Conservation (phyloP, 2,888 invertebrate species). For the Drosophila paracracens region DNA sequence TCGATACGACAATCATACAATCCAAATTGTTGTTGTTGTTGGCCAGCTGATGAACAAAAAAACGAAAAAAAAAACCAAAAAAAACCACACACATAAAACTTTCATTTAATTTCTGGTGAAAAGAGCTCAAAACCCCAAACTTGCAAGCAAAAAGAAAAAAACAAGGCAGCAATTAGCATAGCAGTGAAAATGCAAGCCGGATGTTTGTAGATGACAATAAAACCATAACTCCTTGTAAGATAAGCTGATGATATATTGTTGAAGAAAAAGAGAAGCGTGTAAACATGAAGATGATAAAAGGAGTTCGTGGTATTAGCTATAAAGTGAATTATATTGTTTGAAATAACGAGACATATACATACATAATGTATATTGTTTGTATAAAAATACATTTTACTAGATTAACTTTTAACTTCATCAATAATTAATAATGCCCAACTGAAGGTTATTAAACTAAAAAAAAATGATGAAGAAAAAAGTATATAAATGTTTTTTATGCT, state of each 20-base stretch:
- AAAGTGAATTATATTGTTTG: too few relatives aligned
- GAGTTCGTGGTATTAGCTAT: background rate
- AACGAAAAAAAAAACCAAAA: constrained; percentile 3
- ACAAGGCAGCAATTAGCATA: constrained; percentile 35
- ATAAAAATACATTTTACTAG: background rate
- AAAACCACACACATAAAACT: constrained; percentile 43
- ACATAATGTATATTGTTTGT: background rate
- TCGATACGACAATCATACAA: constrained; percentile 37
- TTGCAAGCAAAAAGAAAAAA: constrained; percentile 29
- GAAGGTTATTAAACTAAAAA: background rate
- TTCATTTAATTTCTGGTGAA: constrained; percentile 69
- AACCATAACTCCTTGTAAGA: constrained; percentile 13
- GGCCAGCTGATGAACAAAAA: constrained; percentile 24
- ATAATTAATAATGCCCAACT: background rate
- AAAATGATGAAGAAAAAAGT: too few relatives aligned
- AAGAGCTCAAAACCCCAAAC: constrained; percentile 43
- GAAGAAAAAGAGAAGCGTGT: background rate
- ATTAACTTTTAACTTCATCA: background rate
- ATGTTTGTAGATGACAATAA: constrained; percentile 38
- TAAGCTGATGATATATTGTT: constrained; percentile 6
- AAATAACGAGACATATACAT: too few relatives aligned
- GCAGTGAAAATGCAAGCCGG: constrained; percentile 48
- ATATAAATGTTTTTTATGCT: background rate
- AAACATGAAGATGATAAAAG: background rate
- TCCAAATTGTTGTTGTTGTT: constrained; percentile 38